These are phyloP conservation scores for Sebastes nivosus DNA, from an alignment of 2,797 vertebrate genomes.

Conservation along the genomic window DNA sequence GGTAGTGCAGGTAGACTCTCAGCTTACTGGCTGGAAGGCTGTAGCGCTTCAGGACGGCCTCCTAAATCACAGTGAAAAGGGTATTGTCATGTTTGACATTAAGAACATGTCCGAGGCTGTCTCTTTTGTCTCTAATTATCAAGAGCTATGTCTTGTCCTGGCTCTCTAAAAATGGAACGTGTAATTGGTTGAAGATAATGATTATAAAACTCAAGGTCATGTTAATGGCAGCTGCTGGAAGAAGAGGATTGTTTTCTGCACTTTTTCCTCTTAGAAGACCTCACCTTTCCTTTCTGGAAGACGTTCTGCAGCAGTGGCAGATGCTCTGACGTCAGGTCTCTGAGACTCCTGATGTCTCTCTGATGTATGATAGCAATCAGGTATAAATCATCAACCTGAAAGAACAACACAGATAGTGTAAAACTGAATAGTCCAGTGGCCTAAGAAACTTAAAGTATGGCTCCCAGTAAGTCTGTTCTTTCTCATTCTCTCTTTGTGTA, in stretches of 20 bases:
- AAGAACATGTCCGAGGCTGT: background rate
- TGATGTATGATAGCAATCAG: constrained; percentile 88
- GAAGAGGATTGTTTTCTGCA: background rate
- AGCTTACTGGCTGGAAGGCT: constrained; percentile 79
- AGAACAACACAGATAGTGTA: background rate
- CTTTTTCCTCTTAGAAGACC: background rate
- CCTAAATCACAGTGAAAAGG: constrained; percentile 74
- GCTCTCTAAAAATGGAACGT: background rate
- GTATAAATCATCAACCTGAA: constrained; percentile 92
- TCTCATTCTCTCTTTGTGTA: background rate
- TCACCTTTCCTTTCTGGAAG: constrained; percentile 87
- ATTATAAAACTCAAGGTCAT: background rate
- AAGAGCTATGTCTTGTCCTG: too few relatives aligned
- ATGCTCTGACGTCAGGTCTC: constrained; percentile 89
- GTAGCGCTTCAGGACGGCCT: constrained; percentile 83
- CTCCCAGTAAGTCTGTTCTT: background rate
- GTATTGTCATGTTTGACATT: background rate
- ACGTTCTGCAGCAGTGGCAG: constrained; percentile 90
- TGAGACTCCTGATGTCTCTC: constrained; percentile 85
- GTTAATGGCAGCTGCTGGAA: background rate
- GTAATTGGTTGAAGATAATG: background rate
- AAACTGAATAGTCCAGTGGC: background rate
- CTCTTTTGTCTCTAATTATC: background rate
- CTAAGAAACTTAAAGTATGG: background rate
- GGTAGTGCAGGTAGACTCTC: constrained; percentile 93